Percentiles rank a stretch among this genome's conserved stretches.
Evolutionary conservation across 2,797 vertebrate genomes (phyloP).

Genomic region (Eulemur coronatus): DNA sequence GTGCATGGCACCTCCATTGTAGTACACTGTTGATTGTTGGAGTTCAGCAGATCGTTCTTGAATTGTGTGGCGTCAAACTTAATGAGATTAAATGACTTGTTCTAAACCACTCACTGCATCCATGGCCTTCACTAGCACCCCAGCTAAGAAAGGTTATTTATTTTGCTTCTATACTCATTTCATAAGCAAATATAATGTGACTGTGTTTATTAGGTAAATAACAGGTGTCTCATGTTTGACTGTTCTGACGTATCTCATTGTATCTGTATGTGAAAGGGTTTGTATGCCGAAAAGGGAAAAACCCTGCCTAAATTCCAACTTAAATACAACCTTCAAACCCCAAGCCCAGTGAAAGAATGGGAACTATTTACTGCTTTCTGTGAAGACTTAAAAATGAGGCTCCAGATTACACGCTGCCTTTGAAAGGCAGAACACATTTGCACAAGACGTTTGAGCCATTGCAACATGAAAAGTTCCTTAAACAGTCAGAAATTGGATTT

Average conservation of each 20-base stretch:
- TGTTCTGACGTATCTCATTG: not conserved
- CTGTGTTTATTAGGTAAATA: conserved; percentile 39
- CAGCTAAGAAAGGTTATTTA: not conserved
- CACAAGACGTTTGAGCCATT: not conserved
- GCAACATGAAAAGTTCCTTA: not conserved
- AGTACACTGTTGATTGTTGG: not conserved
- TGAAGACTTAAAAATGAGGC: not conserved
- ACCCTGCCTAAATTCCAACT: conserved; percentile 10
- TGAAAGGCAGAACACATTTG: not conserved
- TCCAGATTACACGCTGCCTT: not conserved
- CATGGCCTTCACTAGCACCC: not conserved
- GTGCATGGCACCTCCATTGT: not conserved
- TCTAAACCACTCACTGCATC: not conserved
- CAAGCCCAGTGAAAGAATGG: not conserved
- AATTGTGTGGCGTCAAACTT: not conserved
- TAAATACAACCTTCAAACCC: not conserved
- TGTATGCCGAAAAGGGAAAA: not conserved
- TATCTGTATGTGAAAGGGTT: not conserved
- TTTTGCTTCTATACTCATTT: not conserved
- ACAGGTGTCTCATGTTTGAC: not conserved
- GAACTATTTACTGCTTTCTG: not conserved
- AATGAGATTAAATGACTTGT: not conserved
- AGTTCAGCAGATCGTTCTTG: not conserved
- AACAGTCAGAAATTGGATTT: not conserved
- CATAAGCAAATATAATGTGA: not conserved